A percentile compares a stretch with the other conserved stretches of the same genome.
Conservation (phyloP, 1,140 invertebrate species). For the Apis florea region DNA sequence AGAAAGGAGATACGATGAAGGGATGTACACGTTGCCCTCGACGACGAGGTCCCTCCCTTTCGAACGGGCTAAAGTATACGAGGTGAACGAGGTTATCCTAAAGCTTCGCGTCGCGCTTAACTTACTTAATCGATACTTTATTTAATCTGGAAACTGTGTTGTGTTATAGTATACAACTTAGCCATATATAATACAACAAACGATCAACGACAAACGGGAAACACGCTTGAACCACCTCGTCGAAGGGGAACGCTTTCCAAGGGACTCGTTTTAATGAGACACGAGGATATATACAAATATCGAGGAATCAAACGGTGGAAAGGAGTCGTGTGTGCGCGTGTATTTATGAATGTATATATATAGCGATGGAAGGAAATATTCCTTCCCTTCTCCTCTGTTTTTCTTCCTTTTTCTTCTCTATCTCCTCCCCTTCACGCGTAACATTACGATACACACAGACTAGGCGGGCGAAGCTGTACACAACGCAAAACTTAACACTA, state of each 20-base stretch:
- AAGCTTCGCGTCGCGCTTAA: constrained; percentile 18
- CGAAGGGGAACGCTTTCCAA: constrained; percentile 36
- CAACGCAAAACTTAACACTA: constrained; percentile 64
- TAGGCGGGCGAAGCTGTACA: constrained; percentile 71
- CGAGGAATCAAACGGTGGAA: constrained; percentile 48
- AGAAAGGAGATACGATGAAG: constrained; percentile 19
- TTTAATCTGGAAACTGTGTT: constrained; percentile 8
- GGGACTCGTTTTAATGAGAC: constrained; percentile 6
- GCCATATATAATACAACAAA: constrained; percentile 43
- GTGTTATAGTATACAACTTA: constrained; percentile 42
- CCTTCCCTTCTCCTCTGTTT: not conserved
- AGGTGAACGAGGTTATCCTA: constrained; percentile 10
- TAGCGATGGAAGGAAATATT: not conserved
- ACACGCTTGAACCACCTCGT: constrained; percentile 47
- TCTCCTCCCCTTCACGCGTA: constrained; percentile 31
- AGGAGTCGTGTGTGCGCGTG: not conserved
- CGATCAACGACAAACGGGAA: constrained; percentile 42
- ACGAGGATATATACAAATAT: constrained; percentile 69
- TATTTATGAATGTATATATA: no score
- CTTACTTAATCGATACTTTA: not conserved
- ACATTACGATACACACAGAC: constrained; percentile 63
- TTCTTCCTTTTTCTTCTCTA: not conserved
- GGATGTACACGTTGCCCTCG: constrained; percentile 7
- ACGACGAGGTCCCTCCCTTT: constrained; percentile 34
- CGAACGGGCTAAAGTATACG: constrained; percentile 29